phyloP scores from a whole-genome alignment of 2,113 vertebrate species.

The Pluvialis apricaria region DNA sequence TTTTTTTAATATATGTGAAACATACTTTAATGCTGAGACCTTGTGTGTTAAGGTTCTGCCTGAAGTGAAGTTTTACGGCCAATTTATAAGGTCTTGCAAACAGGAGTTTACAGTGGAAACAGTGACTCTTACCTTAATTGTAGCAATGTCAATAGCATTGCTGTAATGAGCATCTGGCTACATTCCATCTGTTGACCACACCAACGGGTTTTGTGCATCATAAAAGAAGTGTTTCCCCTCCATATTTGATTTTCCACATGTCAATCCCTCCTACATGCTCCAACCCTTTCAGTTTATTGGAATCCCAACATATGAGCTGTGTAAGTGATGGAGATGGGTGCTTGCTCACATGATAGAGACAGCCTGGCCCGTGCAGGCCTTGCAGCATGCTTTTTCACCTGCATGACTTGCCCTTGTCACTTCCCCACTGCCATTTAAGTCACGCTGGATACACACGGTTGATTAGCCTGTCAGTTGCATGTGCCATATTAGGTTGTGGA shows the following conservation, averaged over 20 bases:
- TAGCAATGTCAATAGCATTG: slow-evolving; percentile 66
- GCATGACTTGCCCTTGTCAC: neutral
- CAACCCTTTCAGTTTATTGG: slow-evolving; percentile 27
- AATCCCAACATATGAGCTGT: neutral
- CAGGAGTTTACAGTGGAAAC: slow-evolving; percentile 69
- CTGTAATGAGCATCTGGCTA: slow-evolving; percentile 68
- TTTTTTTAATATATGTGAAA: slow-evolving; percentile 55
- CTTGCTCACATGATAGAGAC: neutral
- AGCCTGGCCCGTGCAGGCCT: neutral
- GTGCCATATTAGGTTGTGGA: neutral
- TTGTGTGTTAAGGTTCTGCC: slow-evolving; percentile 52
- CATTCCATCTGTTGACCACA: slow-evolving; percentile 67
- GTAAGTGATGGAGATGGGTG: neutral
- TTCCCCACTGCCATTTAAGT: neutral
- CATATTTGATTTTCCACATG: slow-evolving; percentile 61
- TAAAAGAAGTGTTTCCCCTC: slow-evolving; percentile 47
- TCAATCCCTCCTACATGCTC: neutral
- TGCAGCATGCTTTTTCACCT: accelerated
- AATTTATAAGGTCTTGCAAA: slow-evolving; percentile 66
- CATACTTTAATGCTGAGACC: slow-evolving; percentile 56
- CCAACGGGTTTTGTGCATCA: slow-evolving; percentile 56
- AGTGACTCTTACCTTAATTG: slow-evolving; percentile 68
- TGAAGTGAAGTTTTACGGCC: slow-evolving; percentile 60
- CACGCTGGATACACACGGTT: neutral
- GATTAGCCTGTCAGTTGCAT: neutral